Base-by-base conservation (phyloP, 2,797 vertebrate species). In the Lindbergichthys nudifrons region DNA sequence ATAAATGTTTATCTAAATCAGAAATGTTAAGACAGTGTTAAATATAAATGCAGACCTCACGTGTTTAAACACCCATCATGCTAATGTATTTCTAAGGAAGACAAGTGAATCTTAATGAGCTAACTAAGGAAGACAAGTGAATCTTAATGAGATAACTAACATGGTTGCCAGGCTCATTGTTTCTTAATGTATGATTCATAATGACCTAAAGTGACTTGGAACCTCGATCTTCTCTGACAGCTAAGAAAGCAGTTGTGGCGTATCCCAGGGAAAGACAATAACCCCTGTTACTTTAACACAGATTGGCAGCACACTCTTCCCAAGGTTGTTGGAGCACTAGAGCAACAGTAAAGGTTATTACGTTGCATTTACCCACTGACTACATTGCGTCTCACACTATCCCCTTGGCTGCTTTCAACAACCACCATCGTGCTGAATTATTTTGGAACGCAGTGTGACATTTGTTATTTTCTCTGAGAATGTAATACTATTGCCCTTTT, bases 191-290 rank as follows among this genome's bases (percentile, higher is more conserved):
- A 86, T 92, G 87, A 92, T 89, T 91, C 87, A 92, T 86, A 66
- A 88, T 82, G 84, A 87, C 89, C 86, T 46, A 43, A 75, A 80
- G 91, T 87, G 79, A 82, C 85, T 86, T 68, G 84, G 82, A 86
- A 84, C 67, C 85, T 83, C 84, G 84, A 92, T 94, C 87, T 84
- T 73, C 78, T 90, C 72, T 94, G 93, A 94, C 91, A 92, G 91
- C 74, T 60, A 70, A 86, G 87, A 63, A 83, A 60, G 81, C 77
- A n/a, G 80, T 50, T 48, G 79, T 75, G 86, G 88, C 87, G 2
- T 88, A 73, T 82, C 90, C 88, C 82, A 53, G 74, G 89, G 89
- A 90, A 77, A 89, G 81, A 84, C 83, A 54, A 5, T 43, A 81
- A 88, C 83, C 75, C 82, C n/a, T 19, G 48, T 75, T 71, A 87